Percentiles rank a stretch among this genome's conserved stretches.
Evolutionary conservation across 2,113 vertebrate species (phyloP).

Genomic region (Cisticola juncidis): DNA sequence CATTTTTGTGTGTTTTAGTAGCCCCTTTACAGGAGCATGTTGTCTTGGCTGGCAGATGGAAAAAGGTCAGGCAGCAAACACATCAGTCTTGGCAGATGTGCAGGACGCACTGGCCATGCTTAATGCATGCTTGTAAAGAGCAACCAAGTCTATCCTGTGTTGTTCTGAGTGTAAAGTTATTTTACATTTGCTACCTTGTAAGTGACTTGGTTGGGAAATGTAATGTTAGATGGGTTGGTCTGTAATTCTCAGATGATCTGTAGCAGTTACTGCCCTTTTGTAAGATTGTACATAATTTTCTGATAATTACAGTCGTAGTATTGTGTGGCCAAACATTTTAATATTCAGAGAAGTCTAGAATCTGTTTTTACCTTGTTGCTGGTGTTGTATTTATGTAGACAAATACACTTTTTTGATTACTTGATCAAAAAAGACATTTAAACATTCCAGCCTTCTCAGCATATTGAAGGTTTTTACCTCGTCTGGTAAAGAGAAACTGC

Average conservation of each 20-base stretch:
- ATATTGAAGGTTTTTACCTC: not conserved
- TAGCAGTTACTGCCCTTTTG: not conserved
- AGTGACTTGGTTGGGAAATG: not conserved
- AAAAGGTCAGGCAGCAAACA: not conserved
- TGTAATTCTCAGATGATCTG: not conserved
- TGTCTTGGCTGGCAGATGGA: not conserved
- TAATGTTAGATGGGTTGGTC: not conserved
- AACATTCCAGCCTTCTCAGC: not conserved
- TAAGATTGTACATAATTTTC: accelerated
- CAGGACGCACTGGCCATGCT: not conserved
- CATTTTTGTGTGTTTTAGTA: not conserved
- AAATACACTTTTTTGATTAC: not conserved
- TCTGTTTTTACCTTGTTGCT: not conserved
- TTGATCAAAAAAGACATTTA: not conserved
- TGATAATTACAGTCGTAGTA: not conserved
- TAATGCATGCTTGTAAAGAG: not conserved
- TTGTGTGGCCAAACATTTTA: not conserved
- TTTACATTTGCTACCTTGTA: not conserved
- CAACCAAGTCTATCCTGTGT: not conserved
- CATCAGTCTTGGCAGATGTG: not conserved
- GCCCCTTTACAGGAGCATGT: not conserved
- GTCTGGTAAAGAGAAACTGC: not conserved
- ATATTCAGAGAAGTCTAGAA: not conserved
- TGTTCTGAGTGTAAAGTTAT: not conserved
- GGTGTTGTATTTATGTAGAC: not conserved